Conservation (phyloP, 53 echinoderm and acorn worm species). For the Hippasteria phrygiana region DNA sequence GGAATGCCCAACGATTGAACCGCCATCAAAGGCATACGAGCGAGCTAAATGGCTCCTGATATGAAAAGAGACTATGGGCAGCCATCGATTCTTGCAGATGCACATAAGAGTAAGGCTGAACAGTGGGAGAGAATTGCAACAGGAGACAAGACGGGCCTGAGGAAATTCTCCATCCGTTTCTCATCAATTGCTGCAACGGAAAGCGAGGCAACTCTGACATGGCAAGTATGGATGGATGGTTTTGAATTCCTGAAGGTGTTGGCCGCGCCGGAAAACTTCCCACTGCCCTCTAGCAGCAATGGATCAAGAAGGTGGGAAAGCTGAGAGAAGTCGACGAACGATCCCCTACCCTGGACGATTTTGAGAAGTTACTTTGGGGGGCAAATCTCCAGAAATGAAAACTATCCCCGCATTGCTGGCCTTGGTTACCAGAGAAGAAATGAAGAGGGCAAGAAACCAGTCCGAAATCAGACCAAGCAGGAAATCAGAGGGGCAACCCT, state of each 20-base stretch:
- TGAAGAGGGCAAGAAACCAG: background rate
- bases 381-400: slow-evolving; percentile 25
- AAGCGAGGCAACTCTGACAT: too few species aligned
- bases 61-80: too few species aligned
- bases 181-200: too few species aligned
- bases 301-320: slow-evolving; percentile 21
- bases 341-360: slow-evolving; percentile 29
- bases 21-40: too few species aligned
- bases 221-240: too few species aligned
- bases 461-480: background rate
- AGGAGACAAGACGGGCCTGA: slow-evolving; percentile 46
- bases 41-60: too few species aligned
- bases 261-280: slow-evolving; percentile 68
- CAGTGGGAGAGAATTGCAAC: too few species aligned
- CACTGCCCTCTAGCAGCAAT: slow-evolving; percentile 58
- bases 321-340: background rate
- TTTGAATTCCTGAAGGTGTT: slow-evolving; percentile 53
- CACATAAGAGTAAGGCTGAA: too few species aligned
- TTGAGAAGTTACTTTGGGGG: slow-evolving; percentile 27
- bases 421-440: slow-evolving; percentile 38
- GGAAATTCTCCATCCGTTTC: too few species aligned
- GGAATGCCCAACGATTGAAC: too few species aligned
- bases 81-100: too few species aligned
- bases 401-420: slow-evolving; percentile 35
- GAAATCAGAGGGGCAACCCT: background rate